Base-by-base conservation (phyloP, 1,140 invertebrate genomes). In the Protaetia brevitarsis region DNA sequence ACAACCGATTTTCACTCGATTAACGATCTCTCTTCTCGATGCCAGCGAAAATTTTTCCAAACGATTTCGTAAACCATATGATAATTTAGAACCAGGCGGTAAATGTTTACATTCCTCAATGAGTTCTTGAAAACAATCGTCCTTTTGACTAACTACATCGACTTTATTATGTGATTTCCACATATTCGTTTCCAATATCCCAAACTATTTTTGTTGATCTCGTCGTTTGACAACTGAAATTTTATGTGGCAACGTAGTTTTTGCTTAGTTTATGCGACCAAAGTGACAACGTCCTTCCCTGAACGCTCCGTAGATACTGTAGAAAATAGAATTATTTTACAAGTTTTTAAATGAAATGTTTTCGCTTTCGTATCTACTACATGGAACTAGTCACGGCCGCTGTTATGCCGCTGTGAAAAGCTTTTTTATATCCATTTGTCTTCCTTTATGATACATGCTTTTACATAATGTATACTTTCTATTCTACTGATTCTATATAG, bases 1-100 rank as follows among this genome's bases (percentile, higher is more conserved):
- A 80, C 90, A 94, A 3, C 92, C 92, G 72, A 92, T 88, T 71
- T 85, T 86, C 2, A 82, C 80, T 26, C 85, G 79, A 68, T 82
- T 83, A 1, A 87, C 88, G 61, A 92, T 85, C 65, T 87, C 85
- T 66, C 82, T 83, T 30, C 90, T 77, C 29, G 83, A 79, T 6
- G 79, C 78, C 26, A 79, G 78, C 13, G 82, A 81, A 72, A 84
- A 81, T 74, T 85, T 84, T 74, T 90, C 88, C 10, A 93, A 74
- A 59, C 81, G 82, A 62, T 80, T 85, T 64, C 89, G 79, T 11
- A 93, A 74, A 5, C 80, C 74, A 69, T 87, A 87, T 1, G 87
- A 85, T 3, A 93, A 80, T 58, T 86, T 78, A 1, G 88, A 88
- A 7, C 87, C 88, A 2, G 89, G 88, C n/a, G 84, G 83, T 63